Conservation (phyloP, 1,140 invertebrate genomes). For the Eueides isabella region DNA sequence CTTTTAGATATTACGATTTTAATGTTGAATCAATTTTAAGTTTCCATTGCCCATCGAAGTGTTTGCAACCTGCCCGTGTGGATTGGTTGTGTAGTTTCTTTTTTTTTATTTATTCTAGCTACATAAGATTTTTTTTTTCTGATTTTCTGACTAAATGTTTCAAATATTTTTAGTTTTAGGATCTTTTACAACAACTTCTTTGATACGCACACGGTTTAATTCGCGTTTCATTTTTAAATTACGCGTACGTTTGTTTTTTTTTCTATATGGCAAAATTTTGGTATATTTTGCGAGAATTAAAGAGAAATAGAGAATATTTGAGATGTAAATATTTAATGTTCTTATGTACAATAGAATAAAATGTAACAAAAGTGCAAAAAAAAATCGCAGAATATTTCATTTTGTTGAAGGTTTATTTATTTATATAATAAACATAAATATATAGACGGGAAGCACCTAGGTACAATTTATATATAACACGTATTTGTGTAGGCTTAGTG, state of each 20-base stretch:
- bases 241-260: conserved; percentile 31
- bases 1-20: conserved; percentile 68
- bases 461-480: conserved; percentile 62
- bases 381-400: not conserved
- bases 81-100: not conserved
- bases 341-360: not conserved
- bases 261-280: conserved; percentile 8
- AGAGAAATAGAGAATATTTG: not conserved
- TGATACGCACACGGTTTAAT: conserved; percentile 21
- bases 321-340: not conserved
- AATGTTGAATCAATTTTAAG: conserved; percentile 48
- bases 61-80: conserved; percentile 21
- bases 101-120: conserved; percentile 60
- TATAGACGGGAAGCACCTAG: conserved; percentile 57
- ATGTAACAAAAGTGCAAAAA: not conserved
- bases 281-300: not conserved
- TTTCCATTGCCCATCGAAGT: conserved; percentile 44
- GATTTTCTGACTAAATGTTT: not conserved
- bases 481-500: conserved; percentile 44
- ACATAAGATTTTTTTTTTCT: conserved; percentile 26
- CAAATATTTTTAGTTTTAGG: conserved; percentile 3
- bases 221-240: conserved; percentile 28
- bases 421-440: not conserved
- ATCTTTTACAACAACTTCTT: conserved; percentile 30
- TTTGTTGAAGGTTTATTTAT: not conserved